Conservation (phyloP, 2,113 vertebrate genomes). For the Lutjanus erythropterus region DNA sequence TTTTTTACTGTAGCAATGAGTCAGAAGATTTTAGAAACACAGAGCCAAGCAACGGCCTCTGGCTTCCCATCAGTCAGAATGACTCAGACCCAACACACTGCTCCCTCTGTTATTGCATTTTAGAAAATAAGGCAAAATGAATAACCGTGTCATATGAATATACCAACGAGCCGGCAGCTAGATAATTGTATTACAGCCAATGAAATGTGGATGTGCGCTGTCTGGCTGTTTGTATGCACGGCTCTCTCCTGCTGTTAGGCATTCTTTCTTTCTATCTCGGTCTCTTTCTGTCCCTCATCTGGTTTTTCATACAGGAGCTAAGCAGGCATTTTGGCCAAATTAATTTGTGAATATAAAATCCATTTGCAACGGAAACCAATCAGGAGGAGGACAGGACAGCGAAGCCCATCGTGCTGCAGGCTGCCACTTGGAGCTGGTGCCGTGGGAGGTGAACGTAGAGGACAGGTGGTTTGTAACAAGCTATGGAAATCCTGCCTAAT, state of each 20-base stretch:
- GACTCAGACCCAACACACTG: slow-evolving; percentile 53
- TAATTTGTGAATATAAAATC: slow-evolving; percentile 47
- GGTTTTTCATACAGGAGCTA: slow-evolving; percentile 14
- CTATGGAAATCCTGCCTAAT: slow-evolving; percentile 31
- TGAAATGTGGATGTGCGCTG: slow-evolving; percentile 54
- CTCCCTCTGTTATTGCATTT: slow-evolving; percentile 53
- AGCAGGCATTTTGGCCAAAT: slow-evolving; percentile 39
- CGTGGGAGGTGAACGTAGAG: slow-evolving; percentile 27
- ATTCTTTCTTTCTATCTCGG: slow-evolving; percentile 1
- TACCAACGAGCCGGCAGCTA: slow-evolving; percentile 56
- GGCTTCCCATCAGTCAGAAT: slow-evolving; percentile 49
- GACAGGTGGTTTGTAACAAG: slow-evolving; percentile 38
- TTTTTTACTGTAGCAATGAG: slow-evolving; percentile 39
- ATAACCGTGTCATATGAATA: slow-evolving; percentile 61
- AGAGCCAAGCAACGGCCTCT: slow-evolving; percentile 25
- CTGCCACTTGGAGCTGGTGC: slow-evolving; percentile 34
- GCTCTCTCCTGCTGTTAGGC: slow-evolving; percentile 15
- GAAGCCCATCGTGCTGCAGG: slow-evolving; percentile 28
- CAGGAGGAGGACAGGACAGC: slow-evolving; percentile 13
- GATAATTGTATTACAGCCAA: slow-evolving; percentile 64
- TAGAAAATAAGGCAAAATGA: slow-evolving; percentile 60
- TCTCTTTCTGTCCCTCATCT: slow-evolving; percentile 13
- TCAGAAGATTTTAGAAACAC: slow-evolving; percentile 29
- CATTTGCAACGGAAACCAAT: slow-evolving; percentile 51
- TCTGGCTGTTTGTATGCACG: slow-evolving; percentile 23